phyloP scores from a whole-genome alignment of 2,113 vertebrate species.

The Caranx ignobilis region DNA sequence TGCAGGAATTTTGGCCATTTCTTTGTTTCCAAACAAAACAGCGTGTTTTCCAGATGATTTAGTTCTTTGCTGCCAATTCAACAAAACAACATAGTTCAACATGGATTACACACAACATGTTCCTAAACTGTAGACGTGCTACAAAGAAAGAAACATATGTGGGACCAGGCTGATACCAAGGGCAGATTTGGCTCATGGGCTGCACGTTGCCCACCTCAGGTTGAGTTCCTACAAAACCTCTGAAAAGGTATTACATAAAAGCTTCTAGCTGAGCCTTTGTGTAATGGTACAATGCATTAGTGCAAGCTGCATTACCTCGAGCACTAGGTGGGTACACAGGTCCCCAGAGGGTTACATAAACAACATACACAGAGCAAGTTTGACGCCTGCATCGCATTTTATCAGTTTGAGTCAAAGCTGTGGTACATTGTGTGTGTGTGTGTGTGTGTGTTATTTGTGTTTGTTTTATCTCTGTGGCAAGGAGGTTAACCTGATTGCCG shows the following conservation, averaged over 20 bases:
- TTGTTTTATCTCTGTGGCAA: slow-evolving; percentile 37
- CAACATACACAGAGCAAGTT: slow-evolving; percentile 35
- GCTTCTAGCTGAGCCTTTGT: slow-evolving; percentile 42
- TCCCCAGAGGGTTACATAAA: slow-evolving; percentile 73
- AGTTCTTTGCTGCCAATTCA: too few species aligned
- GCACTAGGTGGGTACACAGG: slow-evolving; percentile 46
- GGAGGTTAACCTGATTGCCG: slow-evolving; percentile 55
- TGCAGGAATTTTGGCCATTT: too few species aligned
- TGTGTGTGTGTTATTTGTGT: slow-evolving; percentile 8
- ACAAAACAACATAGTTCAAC: neutral
- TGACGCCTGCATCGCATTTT: slow-evolving; percentile 46
- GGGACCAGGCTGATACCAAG: neutral
- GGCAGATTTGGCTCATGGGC: slow-evolving; percentile 14
- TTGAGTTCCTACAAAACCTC: slow-evolving; percentile 18
- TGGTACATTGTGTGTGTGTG: neutral
- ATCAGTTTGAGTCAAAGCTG: slow-evolving; percentile 12
- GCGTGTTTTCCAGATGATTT: too few species aligned
- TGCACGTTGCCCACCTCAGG: neutral
- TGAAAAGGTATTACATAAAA: slow-evolving; percentile 47
- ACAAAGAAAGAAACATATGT: neutral
- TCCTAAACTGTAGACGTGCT: neutral
- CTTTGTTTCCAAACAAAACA: too few species aligned
- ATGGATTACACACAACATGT: neutral
- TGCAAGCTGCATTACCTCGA: slow-evolving; percentile 28
- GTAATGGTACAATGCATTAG: slow-evolving; percentile 40